Conservation (phyloP, 2,888 invertebrate species). For the Polyommatus icarus region DNA sequence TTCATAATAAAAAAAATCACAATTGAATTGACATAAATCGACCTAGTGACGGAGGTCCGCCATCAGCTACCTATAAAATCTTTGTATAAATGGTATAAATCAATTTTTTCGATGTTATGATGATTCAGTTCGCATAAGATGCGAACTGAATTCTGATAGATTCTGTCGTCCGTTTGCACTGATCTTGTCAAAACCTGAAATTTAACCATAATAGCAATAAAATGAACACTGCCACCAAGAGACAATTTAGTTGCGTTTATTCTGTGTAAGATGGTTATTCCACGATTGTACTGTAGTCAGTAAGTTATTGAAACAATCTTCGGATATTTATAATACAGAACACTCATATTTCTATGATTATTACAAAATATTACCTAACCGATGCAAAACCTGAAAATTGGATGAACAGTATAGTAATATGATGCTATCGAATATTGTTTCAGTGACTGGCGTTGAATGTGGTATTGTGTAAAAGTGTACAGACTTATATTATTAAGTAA, state of each 20-base stretch:
- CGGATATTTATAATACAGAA: background rate
- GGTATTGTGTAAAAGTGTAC: constrained; percentile 44
- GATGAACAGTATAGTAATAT: background rate
- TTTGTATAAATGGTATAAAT: too few relatives aligned
- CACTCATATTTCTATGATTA: background rate
- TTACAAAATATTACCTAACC: too few relatives aligned
- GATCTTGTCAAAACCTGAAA: background rate
- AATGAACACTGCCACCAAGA: background rate
- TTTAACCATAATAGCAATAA: background rate
- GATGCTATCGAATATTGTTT: background rate
- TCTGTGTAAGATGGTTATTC: background rate
- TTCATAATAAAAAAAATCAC: too few relatives aligned
- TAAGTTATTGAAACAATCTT: background rate
- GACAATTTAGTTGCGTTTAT: constrained; percentile 8
- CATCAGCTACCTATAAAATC: too few relatives aligned
- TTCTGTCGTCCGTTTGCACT: background rate
- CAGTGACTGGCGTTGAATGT: constrained; percentile 17
- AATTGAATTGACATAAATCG: too few relatives aligned
- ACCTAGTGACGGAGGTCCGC: too few relatives aligned
- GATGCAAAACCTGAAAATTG: too few relatives aligned
- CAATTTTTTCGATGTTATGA: too few relatives aligned
- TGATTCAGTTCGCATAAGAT: too few relatives aligned
- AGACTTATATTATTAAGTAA: constrained; percentile 56
- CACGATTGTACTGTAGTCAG: background rate
- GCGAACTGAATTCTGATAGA: too few relatives aligned